Percentiles rank a stretch among this genome's conserved stretches.
phyloP scores from a whole-genome alignment of 35 echinoderm and acorn worm species.

The Ptychodera flava region DNA sequence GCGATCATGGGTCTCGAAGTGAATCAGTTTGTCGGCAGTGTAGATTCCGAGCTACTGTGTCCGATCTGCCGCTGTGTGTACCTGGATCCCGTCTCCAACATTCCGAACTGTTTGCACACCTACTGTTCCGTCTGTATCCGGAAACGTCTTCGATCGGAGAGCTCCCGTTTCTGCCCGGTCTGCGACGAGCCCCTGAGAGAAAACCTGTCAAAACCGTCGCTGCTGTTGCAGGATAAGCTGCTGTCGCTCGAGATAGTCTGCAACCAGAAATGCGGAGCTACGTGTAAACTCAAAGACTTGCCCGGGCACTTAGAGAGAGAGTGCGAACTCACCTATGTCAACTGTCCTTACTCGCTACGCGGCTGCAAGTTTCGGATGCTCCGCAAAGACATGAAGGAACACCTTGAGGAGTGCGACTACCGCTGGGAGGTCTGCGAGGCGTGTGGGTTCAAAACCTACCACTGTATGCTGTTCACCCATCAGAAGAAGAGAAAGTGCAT shows the following conservation, averaged over 20 bases:
- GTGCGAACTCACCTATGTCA: not conserved
- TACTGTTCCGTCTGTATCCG: not conserved
- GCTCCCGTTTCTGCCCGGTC: not conserved
- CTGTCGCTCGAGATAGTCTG: not conserved
- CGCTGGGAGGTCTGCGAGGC: not conserved
- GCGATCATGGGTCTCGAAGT: not conserved
- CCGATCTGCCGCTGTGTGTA: not conserved
- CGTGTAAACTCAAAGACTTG: not conserved
- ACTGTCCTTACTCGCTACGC: not conserved
- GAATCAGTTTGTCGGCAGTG: not conserved
- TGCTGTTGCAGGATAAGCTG: not conserved
- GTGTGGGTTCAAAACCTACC: not conserved
- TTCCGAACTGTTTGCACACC: not conserved
- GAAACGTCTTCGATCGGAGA: not conserved
- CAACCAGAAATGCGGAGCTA: not conserved
- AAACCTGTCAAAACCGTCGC: not conserved
- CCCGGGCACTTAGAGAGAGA: not conserved
- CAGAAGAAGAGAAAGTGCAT: not conserved
- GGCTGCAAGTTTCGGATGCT: not conserved
- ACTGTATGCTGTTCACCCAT: not conserved
- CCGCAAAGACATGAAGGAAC: not conserved
- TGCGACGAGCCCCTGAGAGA: not conserved
- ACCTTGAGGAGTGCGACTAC: not conserved
- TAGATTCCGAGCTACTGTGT: not conserved
- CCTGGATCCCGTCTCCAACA: not conserved